phyloP scores from a whole-genome alignment of 53 echinoderm and acorn worm species.

The Paracentrotus lividus region DNA sequence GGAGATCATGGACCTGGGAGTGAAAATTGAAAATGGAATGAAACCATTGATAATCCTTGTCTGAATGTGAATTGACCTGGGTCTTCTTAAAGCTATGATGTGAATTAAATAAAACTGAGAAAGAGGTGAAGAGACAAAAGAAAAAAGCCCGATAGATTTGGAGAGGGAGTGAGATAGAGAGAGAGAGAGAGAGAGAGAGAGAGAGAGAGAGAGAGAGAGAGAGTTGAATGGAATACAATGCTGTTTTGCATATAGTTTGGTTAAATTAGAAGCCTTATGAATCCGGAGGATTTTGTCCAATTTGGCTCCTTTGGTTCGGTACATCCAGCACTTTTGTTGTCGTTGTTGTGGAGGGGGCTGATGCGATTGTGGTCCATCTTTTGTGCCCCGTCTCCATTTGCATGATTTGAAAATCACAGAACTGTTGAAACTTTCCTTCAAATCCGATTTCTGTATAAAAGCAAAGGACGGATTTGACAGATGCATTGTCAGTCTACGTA shows the following conservation, averaged over 20 bases:
- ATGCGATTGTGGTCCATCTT: slow-evolving; percentile 17
- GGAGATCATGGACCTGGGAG: neutral
- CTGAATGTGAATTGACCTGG: slow-evolving; percentile 34
- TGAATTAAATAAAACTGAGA: neutral
- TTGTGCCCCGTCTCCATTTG: neutral
- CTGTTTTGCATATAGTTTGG: slow-evolving; percentile 25
- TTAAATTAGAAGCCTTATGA: slow-evolving; percentile 26
- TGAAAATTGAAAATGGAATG: neutral
- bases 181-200: neutral
- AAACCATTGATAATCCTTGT: neutral
- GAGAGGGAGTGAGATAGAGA: neutral
- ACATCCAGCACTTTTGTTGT: slow-evolving; percentile 14
- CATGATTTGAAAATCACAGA: slow-evolving; percentile 38
- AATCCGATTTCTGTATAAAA: slow-evolving; percentile 3
- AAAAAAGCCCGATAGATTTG: too few relatives aligned
- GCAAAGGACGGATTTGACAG: neutral
- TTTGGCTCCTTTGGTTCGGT: neutral
- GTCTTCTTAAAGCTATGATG: slow-evolving; percentile 28
- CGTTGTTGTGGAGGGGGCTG: neutral
- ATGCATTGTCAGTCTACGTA: slow-evolving; percentile 45
- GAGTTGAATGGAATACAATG: neutral
- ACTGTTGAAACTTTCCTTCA: slow-evolving; percentile 1
- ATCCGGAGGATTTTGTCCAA: slow-evolving; percentile 30
- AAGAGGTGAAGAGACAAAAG: neutral
- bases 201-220: neutral